Evolutionary conservation across 1,140 invertebrate genomes (phyloP).

Genomic region (Ctenoplectra terminalis): DNA sequence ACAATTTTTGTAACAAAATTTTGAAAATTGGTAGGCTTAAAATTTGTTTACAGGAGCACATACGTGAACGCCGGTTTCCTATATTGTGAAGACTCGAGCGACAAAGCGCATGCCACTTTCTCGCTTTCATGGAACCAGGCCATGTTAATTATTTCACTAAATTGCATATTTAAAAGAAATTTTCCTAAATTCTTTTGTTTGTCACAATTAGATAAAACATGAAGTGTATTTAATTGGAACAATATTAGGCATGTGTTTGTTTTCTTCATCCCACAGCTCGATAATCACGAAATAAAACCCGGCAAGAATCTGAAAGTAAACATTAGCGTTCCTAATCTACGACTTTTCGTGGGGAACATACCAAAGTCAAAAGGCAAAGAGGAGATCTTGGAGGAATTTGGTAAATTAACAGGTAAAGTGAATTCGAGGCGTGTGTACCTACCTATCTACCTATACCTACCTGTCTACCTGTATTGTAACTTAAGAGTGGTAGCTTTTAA

Average conservation of each 20-base stretch:
- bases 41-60: constrained; percentile 82
- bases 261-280: constrained; percentile 94
- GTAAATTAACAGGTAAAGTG: constrained; percentile 99
- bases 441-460: constrained; percentile 83
- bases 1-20: constrained; percentile 83
- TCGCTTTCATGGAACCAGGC: constrained; percentile 77
- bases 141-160: constrained; percentile 72
- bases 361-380: constrained; percentile 99
- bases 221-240: constrained; percentile 75
- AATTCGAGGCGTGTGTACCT: constrained; percentile 85
- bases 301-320: constrained; percentile 99
- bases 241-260: constrained; percentile 87
- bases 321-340: constrained; percentile 99
- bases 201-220: constrained; percentile 68
- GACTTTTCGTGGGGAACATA: constrained; percentile 99
- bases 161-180: constrained; percentile 64
- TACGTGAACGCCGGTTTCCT: constrained; percentile 81
- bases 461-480: constrained; percentile 80
- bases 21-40: constrained; percentile 80
- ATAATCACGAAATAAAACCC: constrained; percentile 99
- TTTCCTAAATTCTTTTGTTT: constrained; percentile 68
- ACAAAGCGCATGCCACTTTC: constrained; percentile 82
- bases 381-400: constrained; percentile 99
- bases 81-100: constrained; percentile 83
- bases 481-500: constrained; percentile 83